These are phyloP conservation scores for Rhea pennata DNA, from an alignment of 2,113 vertebrate species.

Conservation along the genomic window DNA sequence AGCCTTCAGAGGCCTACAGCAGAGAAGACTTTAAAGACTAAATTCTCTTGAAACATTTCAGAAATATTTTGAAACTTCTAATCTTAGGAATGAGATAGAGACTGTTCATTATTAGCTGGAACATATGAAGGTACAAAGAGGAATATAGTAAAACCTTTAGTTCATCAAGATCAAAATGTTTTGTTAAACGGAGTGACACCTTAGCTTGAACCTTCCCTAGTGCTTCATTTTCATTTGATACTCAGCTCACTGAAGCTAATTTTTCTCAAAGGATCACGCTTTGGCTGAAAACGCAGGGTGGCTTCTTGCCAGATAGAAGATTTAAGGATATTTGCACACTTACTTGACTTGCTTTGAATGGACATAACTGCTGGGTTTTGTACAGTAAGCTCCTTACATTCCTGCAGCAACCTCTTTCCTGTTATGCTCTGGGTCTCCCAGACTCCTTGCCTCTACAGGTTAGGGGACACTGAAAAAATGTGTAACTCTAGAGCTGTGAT, in stretches of 20 bases:
- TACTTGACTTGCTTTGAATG: conserved; percentile 29
- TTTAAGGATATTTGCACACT: conserved; percentile 28
- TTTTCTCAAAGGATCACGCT: background rate
- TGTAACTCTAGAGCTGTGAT: conserved; percentile 29
- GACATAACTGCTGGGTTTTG: background rate
- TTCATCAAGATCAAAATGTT: conserved; percentile 22
- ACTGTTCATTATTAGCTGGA: background rate
- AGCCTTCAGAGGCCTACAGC: background rate
- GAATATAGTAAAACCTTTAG: background rate
- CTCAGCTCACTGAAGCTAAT: background rate
- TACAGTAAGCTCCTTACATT: background rate
- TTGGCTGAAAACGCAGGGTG: background rate
- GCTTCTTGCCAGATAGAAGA: conserved; percentile 38
- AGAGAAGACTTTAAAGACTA: background rate
- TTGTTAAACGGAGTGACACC: background rate
- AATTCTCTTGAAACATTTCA: background rate
- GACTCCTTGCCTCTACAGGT: conserved; percentile 39
- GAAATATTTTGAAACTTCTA: conserved; percentile 10
- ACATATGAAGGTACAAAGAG: background rate
- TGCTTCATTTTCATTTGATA: conserved; percentile 16
- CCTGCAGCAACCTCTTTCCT: conserved; percentile 10
- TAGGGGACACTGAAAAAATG: conserved; percentile 55
- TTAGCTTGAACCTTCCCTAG: background rate
- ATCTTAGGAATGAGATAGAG: background rate
- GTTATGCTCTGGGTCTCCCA: background rate